These are phyloP conservation scores for Battus philenor DNA, from an alignment of 1,140 invertebrate species.

Conservation along the genomic window DNA sequence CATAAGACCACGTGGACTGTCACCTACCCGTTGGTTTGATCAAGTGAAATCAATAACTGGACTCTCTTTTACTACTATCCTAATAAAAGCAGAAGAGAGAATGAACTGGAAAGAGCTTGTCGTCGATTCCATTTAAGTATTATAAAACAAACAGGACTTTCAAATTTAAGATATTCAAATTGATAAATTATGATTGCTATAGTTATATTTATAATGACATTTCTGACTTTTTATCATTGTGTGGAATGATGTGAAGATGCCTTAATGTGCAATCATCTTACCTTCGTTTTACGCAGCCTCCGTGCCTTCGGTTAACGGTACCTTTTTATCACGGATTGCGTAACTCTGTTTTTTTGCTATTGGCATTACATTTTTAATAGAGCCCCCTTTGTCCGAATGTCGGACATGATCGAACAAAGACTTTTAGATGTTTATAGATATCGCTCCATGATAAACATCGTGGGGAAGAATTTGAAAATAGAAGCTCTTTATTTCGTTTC, in stretches of 20 bases:
- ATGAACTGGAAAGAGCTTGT: too few relatives aligned
- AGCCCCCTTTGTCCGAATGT: slow-evolving; percentile 26
- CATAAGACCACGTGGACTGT: too few relatives aligned
- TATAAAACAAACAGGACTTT: too few relatives aligned
- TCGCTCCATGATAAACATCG: slow-evolving; percentile 33
- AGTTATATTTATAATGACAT: too few relatives aligned
- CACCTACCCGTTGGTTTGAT: too few relatives aligned
- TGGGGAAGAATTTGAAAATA: slow-evolving; percentile 14
- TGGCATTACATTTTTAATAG: slow-evolving; percentile 38
- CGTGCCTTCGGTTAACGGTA: slow-evolving; percentile 39
- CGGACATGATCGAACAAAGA: slow-evolving; percentile 21
- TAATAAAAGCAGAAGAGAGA: too few relatives aligned
- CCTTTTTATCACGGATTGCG: slow-evolving; percentile 26
- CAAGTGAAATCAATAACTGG: too few relatives aligned
- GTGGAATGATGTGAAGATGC: slow-evolving; percentile 1
- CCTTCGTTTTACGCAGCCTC: slow-evolving; percentile 3
- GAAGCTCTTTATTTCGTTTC: not conserved
- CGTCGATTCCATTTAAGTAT: too few relatives aligned
- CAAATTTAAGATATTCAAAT: too few relatives aligned
- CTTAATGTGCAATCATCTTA: slow-evolving; percentile 12
- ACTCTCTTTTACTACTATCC: too few relatives aligned
- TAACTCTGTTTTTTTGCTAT: slow-evolving; percentile 40
- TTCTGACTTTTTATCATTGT: too few relatives aligned
- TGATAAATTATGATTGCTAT: too few relatives aligned
- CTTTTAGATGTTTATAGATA: slow-evolving; percentile 25